Base-by-base conservation (phyloP, 2,888 invertebrate species). In the Drosophila mercatorum region DNA sequence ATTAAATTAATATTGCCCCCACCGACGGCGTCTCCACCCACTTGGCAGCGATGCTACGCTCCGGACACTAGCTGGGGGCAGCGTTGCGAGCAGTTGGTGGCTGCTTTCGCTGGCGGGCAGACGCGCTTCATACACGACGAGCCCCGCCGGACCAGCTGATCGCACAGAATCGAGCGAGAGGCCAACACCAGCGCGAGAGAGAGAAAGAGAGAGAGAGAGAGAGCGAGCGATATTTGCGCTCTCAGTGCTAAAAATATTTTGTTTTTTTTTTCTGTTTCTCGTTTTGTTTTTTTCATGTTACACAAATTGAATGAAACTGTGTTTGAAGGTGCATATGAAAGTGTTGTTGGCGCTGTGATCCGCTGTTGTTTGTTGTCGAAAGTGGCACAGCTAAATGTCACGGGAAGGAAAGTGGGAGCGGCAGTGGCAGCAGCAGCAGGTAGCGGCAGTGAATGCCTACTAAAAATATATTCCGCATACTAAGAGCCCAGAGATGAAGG, bases 101-200 rank as follows among this genome's bases (percentile, higher is more conserved):
- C 84, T 83, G 73, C 61, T 70, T 78, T 83, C 75, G 75, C 73
- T 86, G 81, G 73, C 75, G 78, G 89, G 81, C 89, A 83, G 83
- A 76, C 80, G 68, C 68, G 66, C 68, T 61, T 63, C 28, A 55
- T 11, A 41, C 47, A 47, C 65, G 41, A 64, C 65, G 41, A 64
- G 26, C 65, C 26, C 34, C 34, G 40, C 51, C 34, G 46, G 46
- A 34, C 46, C 67, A 67, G 64, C 68, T 52, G 44, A 77, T 67
- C 67, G 69, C 68, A 68, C 43, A 44, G 71, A 68, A 68, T 17
- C 61, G 72, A 72, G 12, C 43, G 75, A 49, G 72, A 40, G n/a
- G 31, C 17, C 55, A 46, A 17, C 28, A 65, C n/a, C 43, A 17
- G 55, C 10, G 44, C 22, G 46, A 34, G 55, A 49, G 63, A n/a